Base-by-base conservation (phyloP, 2,888 invertebrate genomes). In the Elysia crispata region DNA sequence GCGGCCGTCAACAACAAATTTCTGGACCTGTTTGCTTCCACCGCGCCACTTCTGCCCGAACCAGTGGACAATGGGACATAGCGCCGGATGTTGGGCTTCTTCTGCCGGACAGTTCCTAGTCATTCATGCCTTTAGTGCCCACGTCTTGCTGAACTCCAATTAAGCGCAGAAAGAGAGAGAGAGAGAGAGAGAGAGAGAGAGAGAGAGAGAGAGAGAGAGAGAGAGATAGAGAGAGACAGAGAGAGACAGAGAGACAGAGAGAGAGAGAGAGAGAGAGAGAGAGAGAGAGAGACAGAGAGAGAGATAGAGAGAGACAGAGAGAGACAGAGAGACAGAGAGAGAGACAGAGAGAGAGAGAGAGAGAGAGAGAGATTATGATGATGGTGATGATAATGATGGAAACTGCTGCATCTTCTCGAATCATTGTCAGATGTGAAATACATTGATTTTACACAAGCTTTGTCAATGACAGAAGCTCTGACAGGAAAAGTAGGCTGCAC, bases 181-280 rank as follows among this genome's bases (percentile, higher is more conserved):
- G 8, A 49, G 33, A 49, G 54, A 25, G 33, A 25, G 18, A 50
- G 6, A 50, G 75, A 6, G 75, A 30, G 41, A 50, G 20, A 49
- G 31, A 8, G 49, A 50, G 41, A 50, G 23, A 41, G 66, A 66
- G 66, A 41, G n/a, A 64, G 76, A 64, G 76, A 33, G 66, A 41
- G 62, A 31, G 57, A 30, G 60, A 30, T 28, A 60, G 62, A 57
- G 33, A 75, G 57, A 57, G 33, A 60, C 25, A 30, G 60, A 57
- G 60, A 33, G 31, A 31, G 60, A 33, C 60, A 75, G 31, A 62
- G 60, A 75, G 31, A 75, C 31, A 75, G 31, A 75, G 75, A 75
- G 28, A 31, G 75, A 60, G 60, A 60, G 62, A 75, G 33, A 60
- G 66, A 76, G 50, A 76, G 66, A 67, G 49, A 50, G 66, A 76